phyloP scores from a whole-genome alignment of 2,888 invertebrate species.

The Rapana venosa region DNA sequence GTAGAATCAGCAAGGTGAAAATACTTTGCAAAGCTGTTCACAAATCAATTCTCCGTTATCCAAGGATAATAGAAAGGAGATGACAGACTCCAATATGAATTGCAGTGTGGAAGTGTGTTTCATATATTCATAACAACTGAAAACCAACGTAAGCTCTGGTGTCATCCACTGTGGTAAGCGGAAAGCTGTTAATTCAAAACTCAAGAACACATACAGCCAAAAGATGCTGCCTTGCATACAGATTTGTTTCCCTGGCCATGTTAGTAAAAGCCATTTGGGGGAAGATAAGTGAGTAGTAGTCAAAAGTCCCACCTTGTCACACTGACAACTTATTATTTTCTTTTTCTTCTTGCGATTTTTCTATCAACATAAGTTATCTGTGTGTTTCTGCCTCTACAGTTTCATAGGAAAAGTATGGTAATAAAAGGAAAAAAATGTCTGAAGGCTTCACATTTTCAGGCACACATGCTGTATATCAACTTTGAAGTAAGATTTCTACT shows the following conservation, averaged over 20 bases:
- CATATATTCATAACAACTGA: background rate
- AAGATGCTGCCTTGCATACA: background rate
- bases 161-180: background rate
- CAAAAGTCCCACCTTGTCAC: no score
- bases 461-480: no score
- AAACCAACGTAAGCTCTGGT: background rate
- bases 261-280: background rate
- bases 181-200: background rate
- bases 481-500: no score
- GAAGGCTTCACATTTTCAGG: no score
- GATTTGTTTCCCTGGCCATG: background rate
- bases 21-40: slow-evolving; percentile 5
- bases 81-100: background rate
- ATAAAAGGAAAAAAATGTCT: no score
- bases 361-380: no score
- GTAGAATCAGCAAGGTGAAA: slow-evolving; percentile 14
- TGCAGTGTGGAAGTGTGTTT: background rate
- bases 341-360: no score
- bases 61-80: background rate
- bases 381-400: no score
- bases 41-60: background rate
- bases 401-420: no score
- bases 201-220: background rate
- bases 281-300: no score
- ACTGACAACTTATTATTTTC: no score